Base-by-base conservation (phyloP, 1,140 invertebrate species). In the Tetramorium simillimum region DNA sequence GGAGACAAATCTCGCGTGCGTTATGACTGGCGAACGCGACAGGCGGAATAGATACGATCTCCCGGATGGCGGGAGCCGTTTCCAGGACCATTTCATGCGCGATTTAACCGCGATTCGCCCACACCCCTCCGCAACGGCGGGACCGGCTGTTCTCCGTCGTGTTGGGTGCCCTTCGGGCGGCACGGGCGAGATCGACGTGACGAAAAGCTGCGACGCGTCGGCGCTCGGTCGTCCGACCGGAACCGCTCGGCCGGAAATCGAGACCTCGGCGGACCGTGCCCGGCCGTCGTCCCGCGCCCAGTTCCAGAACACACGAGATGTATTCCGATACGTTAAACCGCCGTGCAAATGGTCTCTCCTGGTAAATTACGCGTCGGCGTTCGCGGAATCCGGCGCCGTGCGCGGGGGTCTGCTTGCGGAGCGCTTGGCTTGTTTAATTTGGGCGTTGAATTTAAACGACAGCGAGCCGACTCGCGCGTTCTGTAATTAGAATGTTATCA, bases 61-160 rank as follows among this genome's bases (percentile, higher is more conserved):
- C 69, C 28, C 62, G 73, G 65, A 33, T 51, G 46, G 49, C 49
- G 63, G 51, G 18, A 24, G 46, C 56, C 72, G 46, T 69, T 78
- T 86, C 43, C 86, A 80, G 84, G 49, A 73, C 46, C 67, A 88
- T 88, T 88, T 88, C 87, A 86, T 80, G 60, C 85, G 58, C 84
- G 73, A 88, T 88, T 88, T 86, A 86, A 86, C 76, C 67, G 75
- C 85, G 58, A 58, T 33, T 70, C 28, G 37, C 85, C 49, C 56
- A 24, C 84, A 70, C 51, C 51, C 33, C 49, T 7, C 60, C 37
- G 28, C 65, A 37, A 24, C 28, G n/a, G 28, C 77, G 46, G n/a
- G 65, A 5, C 6, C 40, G 33, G 28, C 5, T n/a, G 37, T 9
- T n/a, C 63, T 43, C 21, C 21, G 33, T 80, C 21, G 37, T 5